Percentiles rank a stretch among this genome's conserved stretches.
Evolutionary conservation across 1,140 invertebrate genomes (phyloP).

Genomic region (Caenorhabditis tropicalis): DNA sequence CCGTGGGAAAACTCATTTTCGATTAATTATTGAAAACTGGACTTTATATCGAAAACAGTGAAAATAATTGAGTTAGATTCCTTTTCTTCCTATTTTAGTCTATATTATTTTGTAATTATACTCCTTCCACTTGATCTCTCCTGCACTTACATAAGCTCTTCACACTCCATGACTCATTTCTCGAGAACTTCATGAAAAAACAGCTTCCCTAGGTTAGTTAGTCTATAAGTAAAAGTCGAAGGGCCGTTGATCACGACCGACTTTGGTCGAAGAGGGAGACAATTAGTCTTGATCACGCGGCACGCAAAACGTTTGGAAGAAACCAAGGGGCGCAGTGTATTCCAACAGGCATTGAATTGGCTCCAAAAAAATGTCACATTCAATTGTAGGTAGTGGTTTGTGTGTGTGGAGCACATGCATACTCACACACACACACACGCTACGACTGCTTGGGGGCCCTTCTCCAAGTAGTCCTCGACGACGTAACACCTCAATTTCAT

Average conservation of each 20-base stretch:
- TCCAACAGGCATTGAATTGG: constrained; percentile 41
- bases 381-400: constrained; percentile 43
- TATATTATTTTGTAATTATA: too few relatives aligned
- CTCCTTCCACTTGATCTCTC: too few relatives aligned
- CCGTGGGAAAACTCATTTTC: too few relatives aligned
- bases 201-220: not conserved
- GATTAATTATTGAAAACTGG: too few relatives aligned
- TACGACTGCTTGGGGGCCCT: not conserved
- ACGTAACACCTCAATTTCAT: constrained; percentile 45
- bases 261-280: constrained; percentile 3
- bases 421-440: not conserved
- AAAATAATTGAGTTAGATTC: too few relatives aligned
- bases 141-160: too few relatives aligned
- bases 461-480: constrained; percentile 30
- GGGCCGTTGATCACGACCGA: constrained; percentile 20
- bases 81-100: too few relatives aligned
- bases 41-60: too few relatives aligned
- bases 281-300: constrained; percentile 39
- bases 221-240: not conserved
- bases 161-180: not conserved
- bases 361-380: constrained; percentile 44
- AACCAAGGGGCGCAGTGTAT: constrained; percentile 26
- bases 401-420: not conserved
- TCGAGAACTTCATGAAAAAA: not conserved
- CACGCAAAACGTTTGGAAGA: constrained; percentile 41